phyloP scores from a whole-genome alignment of 2,888 invertebrate species.

The Monopis laevigella region DNA sequence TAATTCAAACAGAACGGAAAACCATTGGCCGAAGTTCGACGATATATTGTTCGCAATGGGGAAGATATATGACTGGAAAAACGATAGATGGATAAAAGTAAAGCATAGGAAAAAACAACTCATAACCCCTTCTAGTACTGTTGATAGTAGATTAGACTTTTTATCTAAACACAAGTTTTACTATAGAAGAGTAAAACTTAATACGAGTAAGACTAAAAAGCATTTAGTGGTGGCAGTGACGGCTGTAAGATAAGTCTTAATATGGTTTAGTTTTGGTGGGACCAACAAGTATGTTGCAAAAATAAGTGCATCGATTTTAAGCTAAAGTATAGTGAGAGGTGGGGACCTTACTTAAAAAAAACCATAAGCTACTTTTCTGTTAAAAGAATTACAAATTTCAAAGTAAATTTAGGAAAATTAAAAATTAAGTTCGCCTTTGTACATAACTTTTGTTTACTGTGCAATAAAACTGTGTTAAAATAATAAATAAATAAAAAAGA shows the following conservation, averaged over 20 bases:
- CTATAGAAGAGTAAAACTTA: constrained; percentile 52
- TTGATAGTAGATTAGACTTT: constrained; percentile 28
- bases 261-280: too few species aligned
- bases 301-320: too few species aligned
- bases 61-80: constrained; percentile 57
- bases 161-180: constrained; percentile 51
- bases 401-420: too few species aligned
- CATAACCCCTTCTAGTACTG: constrained; percentile 14
- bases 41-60: constrained; percentile 49
- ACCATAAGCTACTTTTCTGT: too few species aligned
- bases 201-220: constrained; percentile 49
- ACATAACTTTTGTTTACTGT: too few species aligned
- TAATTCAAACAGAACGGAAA: constrained; percentile 9
- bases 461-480: too few species aligned
- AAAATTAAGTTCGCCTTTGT: too few species aligned
- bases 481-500: too few species aligned
- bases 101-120: constrained; percentile 32
- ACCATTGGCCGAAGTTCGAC: constrained; percentile 51
- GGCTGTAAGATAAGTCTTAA: constrained; percentile 45
- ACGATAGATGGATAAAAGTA: constrained; percentile 57
- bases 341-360: too few species aligned
- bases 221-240: constrained; percentile 56
- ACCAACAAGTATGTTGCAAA: too few species aligned
- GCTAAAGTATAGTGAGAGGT: too few species aligned
- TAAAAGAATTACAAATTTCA: too few species aligned